Evolutionary conservation across 2,113 vertebrate genomes (phyloP), one percentile per base, ranked within the genome.

Genomic region (Oncorhynchus masou): DNA sequence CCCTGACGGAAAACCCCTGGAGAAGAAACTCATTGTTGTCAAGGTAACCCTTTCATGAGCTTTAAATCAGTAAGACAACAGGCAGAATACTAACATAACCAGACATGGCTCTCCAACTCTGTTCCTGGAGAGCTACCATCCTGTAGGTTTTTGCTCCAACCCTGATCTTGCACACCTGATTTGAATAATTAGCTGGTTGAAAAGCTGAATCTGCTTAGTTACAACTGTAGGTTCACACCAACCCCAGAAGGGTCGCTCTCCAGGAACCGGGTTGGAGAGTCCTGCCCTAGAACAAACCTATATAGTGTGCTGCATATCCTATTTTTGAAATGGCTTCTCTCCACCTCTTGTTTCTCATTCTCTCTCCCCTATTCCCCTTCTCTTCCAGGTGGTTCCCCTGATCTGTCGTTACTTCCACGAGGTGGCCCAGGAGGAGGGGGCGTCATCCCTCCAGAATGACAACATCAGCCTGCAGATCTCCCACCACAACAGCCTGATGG

Each of bases 381-480:
- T 51, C 45, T 11, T 39, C 0, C 86, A 99, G 97, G 87, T 99
- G 81, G 96, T 98, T 29, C 96, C 96, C 1, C 86, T 91, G 79
- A 84, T 95, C 74, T 98, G 96, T 15, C 88, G 89, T 31, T 68
- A 85, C 2, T 71, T 81, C 9, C 86, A 95, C 0, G 94, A 96
- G 81, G 20, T 79, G 0, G 94, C 93, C 29, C 95, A 94, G 75
- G 85, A 79, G 3, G 92, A 94, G 0, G 97, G 97, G 0, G 92
- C 84, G 0, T 98, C 97, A 0, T 99, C 97, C 25, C 91, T 99
- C 0, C 91, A 94, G 85, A 96, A 94, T 0, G 68, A 81, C 64
- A 95, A 90, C 11, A 54, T 96, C 78, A 94, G 96, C 89, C 93
- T 99, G 15, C 95, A 97, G 90, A 90, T 98, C 72, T 98, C 97